Evolutionary conservation across 2,113 vertebrate species (phyloP), one percentile per base, ranked within the genome.

Genomic region (Perognathus longimembris): DNA sequence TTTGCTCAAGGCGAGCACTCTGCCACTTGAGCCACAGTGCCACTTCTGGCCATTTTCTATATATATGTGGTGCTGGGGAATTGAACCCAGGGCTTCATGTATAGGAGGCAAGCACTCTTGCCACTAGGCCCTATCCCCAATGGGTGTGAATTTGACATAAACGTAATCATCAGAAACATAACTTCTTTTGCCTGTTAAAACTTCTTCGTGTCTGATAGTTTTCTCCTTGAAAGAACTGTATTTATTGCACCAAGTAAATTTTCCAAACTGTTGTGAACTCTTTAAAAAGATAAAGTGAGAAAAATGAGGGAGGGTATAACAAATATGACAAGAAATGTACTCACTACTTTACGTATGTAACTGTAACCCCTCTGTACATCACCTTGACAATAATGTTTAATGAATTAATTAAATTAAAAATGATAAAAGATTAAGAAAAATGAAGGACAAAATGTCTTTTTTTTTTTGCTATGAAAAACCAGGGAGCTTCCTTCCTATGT

Each of bases 221-320:
- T 82, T 36, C 6, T 76, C 10, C 50, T 88, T 96, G 11, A 81
- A 90, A 61, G 63, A 84, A 74, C n/a, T 69, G 18, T 36, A 24
- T 85, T 90, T 89, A 59, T 79, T 73, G 66, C 22, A 75, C n/a
- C 69, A 78, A 18, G 36, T 50, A 73, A 75, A 92, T 54, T 69
- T 77, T 85, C 67, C 59, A 85, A 67, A 73, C n/a, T 10, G 57
- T 57, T 76, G 0, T 79, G 61, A 89, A 76, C 26, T 61, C 63
- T 82, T 91, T 73, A 75, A 42, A 85, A 92, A 77, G 12, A 77
- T 82, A 85, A 88, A 79, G 57, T 85, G 30, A 17, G 50, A 14
- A 80, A 89, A 86, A 42, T 71, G 54, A 73, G 89, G 78, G 45
- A 21, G n/a, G n/a, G n/a, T n/a, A n/a, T n/a, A n/a, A n/a, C n/a